phyloP scores from a whole-genome alignment of 2,113 vertebrate species.

The Picathartes gymnocephalus region DNA sequence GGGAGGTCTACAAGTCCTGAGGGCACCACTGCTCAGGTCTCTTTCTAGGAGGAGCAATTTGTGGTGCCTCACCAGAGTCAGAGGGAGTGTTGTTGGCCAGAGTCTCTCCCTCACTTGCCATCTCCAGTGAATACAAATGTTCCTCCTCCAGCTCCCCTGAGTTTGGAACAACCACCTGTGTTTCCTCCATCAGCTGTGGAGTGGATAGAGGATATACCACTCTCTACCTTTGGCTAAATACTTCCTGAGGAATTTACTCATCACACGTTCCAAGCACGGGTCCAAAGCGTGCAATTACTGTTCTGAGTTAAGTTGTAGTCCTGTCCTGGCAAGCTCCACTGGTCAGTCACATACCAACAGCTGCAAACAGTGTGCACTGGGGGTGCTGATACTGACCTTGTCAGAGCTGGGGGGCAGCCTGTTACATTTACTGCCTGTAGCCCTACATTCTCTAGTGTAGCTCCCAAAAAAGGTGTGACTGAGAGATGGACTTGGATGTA shows the following conservation, averaged over 20 bases:
- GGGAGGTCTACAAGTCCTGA: neutral
- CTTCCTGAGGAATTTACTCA: neutral
- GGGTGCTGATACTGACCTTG: neutral
- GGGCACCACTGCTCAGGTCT: neutral
- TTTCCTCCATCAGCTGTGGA: neutral
- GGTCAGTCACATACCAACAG: neutral
- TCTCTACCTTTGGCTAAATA: neutral
- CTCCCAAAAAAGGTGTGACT: neutral
- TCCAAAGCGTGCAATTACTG: neutral
- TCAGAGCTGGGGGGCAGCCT: neutral
- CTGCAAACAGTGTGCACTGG: neutral
- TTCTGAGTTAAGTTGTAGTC: neutral
- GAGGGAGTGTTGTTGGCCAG: neutral
- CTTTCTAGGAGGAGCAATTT: neutral
- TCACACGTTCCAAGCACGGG: accelerated
- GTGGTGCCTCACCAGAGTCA: neutral
- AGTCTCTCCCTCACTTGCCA: neutral
- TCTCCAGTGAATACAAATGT: neutral
- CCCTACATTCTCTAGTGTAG: neutral
- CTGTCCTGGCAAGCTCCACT: neutral
- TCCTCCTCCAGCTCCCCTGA: neutral
- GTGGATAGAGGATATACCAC: neutral
- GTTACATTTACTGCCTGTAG: neutral
- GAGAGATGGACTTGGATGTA: neutral
- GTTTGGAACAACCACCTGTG: neutral